Percentiles rank a stretch among this genome's conserved stretches.
Evolutionary conservation across 2,888 invertebrate species (phyloP).

Genomic region (Fragum whitleyi): DNA sequence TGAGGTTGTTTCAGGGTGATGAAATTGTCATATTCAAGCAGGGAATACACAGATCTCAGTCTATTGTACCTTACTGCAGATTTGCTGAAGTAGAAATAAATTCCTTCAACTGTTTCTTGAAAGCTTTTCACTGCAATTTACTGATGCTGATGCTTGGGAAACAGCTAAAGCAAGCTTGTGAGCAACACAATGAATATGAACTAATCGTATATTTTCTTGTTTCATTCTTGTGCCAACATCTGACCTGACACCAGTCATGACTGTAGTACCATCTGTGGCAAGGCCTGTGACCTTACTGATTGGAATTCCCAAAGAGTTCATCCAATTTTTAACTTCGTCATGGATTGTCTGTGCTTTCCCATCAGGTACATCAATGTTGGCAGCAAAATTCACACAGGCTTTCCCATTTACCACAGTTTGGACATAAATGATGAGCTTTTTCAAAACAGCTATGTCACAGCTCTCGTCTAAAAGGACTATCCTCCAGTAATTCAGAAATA

Average conservation of each 20-base stretch:
- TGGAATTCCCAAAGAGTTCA: constrained; percentile 18
- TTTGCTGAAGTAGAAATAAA: constrained; percentile 29
- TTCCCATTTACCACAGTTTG: constrained; percentile 23
- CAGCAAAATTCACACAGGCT: constrained; percentile 23
- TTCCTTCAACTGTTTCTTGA: constrained; percentile 8
- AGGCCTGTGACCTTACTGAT: constrained; percentile 10
- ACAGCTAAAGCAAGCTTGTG: constrained; percentile 28
- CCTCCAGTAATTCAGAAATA: background rate
- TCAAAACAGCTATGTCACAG: constrained; percentile 29
- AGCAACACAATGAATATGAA: constrained; percentile 24
- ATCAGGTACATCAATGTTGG: constrained; percentile 15
- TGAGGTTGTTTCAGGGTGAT: constrained; percentile 18
- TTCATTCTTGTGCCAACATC: constrained; percentile 24
- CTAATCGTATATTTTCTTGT: constrained; percentile 10
- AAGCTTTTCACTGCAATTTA: constrained; percentile 11
- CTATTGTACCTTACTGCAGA: constrained; percentile 26
- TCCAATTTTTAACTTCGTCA: background rate
- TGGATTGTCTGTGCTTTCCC: constrained; percentile 26
- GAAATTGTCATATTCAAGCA: constrained; percentile 26
- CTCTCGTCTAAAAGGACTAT: constrained; percentile 10
- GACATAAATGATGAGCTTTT: constrained; percentile 25
- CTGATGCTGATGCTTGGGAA: constrained; percentile 21
- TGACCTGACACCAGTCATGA: constrained; percentile 26
- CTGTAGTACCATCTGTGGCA: constrained; percentile 26
- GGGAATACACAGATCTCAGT: constrained; percentile 12